phyloP scores from a whole-genome alignment of 1,140 invertebrate genomes.

The Ceratoteleas bidentatus region DNA sequence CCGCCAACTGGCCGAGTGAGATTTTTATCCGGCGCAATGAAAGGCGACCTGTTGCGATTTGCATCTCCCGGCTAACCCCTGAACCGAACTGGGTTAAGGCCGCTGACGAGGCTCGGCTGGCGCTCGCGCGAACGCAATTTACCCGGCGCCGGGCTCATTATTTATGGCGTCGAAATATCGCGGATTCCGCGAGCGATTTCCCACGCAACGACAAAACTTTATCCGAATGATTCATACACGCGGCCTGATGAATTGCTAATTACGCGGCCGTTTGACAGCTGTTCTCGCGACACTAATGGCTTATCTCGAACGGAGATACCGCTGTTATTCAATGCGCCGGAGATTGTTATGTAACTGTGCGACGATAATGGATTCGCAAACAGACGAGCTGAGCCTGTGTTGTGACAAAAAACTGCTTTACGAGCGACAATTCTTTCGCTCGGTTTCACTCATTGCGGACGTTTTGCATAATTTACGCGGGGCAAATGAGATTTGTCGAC shows the following conservation, averaged over 20 bases:
- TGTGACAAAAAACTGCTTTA: slow-evolving; percentile 3
- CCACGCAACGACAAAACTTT: slow-evolving; percentile 23
- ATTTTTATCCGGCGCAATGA: slow-evolving; percentile 53
- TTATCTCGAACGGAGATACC: slow-evolving; percentile 32
- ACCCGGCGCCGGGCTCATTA: slow-evolving; percentile 59
- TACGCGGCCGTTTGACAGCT: slow-evolving; percentile 51
- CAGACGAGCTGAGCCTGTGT: slow-evolving; percentile 2
- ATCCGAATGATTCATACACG: slow-evolving; percentile 37
- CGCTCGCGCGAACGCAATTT: slow-evolving; percentile 52
- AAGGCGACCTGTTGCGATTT: slow-evolving; percentile 67
- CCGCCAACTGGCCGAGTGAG: neutral
- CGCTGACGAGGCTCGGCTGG: slow-evolving; percentile 38
- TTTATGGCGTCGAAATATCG: slow-evolving; percentile 61
- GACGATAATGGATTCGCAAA: slow-evolving; percentile 37
- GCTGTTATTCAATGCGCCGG: slow-evolving; percentile 32
- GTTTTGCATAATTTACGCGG: too few relatives aligned
- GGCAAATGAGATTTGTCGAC: too few relatives aligned
- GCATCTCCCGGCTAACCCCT: slow-evolving; percentile 60
- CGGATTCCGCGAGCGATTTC: slow-evolving; percentile 4
- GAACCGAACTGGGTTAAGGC: slow-evolving; percentile 64
- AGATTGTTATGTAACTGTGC: slow-evolving; percentile 37
- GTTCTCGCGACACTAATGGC: slow-evolving; percentile 51
- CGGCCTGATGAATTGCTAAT: slow-evolving; percentile 52
- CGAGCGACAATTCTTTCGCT: neutral
- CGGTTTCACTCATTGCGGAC: too few relatives aligned